A percentile compares a stretch with the other conserved stretches of the same genome.
Conservation (phyloP, 2,113 vertebrate genomes). For the Gallinago undulata region DNA sequence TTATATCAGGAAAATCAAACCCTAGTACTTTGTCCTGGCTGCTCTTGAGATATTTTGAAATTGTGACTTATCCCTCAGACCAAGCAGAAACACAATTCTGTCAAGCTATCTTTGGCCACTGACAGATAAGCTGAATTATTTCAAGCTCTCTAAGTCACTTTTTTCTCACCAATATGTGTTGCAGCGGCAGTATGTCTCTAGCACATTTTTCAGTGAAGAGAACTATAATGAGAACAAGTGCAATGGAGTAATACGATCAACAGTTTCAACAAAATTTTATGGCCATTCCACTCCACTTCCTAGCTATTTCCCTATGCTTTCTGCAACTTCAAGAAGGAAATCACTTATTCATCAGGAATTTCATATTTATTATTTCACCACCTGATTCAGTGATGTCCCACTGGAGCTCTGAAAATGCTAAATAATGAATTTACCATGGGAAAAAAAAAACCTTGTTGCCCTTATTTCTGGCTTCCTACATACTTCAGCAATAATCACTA, state of each 20-base stretch:
- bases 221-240: neutral
- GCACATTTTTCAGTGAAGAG: neutral
- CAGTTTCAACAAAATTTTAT: neutral
- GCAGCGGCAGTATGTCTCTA: neutral
- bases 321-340: neutral
- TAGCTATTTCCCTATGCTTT: neutral
- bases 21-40: neutral
- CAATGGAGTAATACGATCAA: neutral
- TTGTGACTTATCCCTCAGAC: neutral
- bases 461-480: neutral
- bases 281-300: neutral
- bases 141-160: neutral
- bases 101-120: neutral
- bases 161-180: neutral
- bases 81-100: neutral
- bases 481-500: neutral
- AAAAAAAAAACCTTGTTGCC: neutral
- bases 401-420: neutral
- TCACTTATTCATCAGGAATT: neutral
- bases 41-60: neutral
- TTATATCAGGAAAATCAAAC: neutral
- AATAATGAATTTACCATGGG: neutral
- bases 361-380: neutral
- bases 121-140: neutral
- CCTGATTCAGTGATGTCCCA: neutral